Conservation (phyloP, 35 echinoderm and acorn worm species). For the Apostichopus parvimensis region DNA sequence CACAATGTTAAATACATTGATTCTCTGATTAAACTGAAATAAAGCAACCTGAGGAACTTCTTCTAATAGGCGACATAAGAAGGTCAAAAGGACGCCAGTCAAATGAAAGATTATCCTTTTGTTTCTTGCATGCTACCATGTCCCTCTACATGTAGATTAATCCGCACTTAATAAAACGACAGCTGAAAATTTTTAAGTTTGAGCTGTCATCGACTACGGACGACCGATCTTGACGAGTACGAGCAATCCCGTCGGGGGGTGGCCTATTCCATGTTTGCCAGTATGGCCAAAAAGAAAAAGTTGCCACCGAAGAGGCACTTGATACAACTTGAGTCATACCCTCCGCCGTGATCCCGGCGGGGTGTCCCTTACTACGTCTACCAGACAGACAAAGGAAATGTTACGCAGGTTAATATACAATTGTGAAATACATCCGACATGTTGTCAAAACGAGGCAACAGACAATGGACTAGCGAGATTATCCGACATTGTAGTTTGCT, state of each 20-base stretch:
- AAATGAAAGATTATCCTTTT: too few species aligned
- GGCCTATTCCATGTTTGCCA: not conserved
- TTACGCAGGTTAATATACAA: not conserved
- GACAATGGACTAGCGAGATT: too few species aligned
- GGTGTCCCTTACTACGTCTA: constrained; percentile 18
- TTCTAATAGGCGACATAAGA: too few species aligned
- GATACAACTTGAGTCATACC: constrained; percentile 41
- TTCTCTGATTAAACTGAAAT: too few species aligned
- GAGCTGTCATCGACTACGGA: not conserved
- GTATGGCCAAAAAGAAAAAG: not conserved
- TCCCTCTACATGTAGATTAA: not conserved
- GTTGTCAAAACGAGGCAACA: too few species aligned
- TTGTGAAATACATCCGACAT: not conserved
- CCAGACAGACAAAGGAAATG: constrained; percentile 26
- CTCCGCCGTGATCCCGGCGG: not conserved
- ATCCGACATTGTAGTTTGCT: too few species aligned
- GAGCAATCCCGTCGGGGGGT: not conserved
- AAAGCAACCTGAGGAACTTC: too few species aligned
- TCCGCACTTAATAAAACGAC: constrained; percentile 2
- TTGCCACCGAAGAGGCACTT: not conserved
- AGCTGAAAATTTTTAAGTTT: constrained; percentile 24
- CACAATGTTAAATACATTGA: too few species aligned
- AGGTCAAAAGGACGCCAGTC: too few species aligned
- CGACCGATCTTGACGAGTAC: not conserved
- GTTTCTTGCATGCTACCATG: too few species aligned